Base-by-base conservation (phyloP, 2,797 vertebrate genomes). In the Garrulus glandarius region DNA sequence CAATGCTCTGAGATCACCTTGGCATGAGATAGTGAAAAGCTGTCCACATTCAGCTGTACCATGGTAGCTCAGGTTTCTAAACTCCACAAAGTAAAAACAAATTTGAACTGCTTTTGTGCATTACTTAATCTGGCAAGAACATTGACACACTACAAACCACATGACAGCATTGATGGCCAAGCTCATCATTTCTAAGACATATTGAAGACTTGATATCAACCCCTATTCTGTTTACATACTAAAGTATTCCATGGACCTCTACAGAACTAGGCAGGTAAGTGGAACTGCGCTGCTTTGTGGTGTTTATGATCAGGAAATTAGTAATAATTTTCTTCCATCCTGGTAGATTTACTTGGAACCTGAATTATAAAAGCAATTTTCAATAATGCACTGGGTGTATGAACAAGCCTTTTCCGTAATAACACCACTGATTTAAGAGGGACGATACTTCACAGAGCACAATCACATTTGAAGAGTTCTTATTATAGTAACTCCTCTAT, bases 331-430 rank as follows among this genome's bases (percentile, higher is more conserved):
- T 76, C 86, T 86, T 69, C 37, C 57, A 70, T 30, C n/a, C n/a
- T 67, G 61, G 59, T 22, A 96, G 82, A 60, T 74, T 89, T 93
- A 92, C 88, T 92, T 32, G 29, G 30, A 91, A 74, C n/a, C 24
- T 84, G 92, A 95, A 94, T 96, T 96, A 96, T 65, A 96, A 95
- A 97, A 86, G 82, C 80, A 93, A 89, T 97, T 94, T 97, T 92
- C 63, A 88, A 21, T 94, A 95, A 97, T 57, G 67, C 64, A 60
- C 37, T 2, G 6, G 87, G 87, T 93, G 61, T 21, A 67, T 49
- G 95, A 94, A 95, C 81, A 97, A 89, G 87, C 55, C 77, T 95
- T 83, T 92, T 93, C 91, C 65, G 96, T 96, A 96, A 97, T 94
- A 96, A 97, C 87, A 94, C 55, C 82, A 72, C 89, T 91, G 92